Conservation (phyloP, 2,888 invertebrate genomes). For the Ornithoptera priamus region DNA sequence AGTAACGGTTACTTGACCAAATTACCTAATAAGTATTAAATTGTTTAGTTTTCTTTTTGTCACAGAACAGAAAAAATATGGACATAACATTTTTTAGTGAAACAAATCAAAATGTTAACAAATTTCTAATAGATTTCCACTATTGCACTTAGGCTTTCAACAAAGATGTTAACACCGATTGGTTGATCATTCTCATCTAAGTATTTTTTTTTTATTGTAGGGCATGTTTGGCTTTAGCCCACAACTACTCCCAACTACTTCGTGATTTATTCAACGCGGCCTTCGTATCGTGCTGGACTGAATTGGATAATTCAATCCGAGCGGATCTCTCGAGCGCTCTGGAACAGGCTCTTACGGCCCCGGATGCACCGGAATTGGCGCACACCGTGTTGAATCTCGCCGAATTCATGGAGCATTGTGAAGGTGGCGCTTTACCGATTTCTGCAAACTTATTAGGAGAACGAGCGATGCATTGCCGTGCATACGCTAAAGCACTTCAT, state of each 20-base stretch:
- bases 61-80: no score
- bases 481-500: constrained; percentile 83
- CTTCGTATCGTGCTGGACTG: constrained; percentile 99
- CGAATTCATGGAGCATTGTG: constrained; percentile 99
- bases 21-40: no score
- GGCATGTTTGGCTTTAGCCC: constrained; percentile 94
- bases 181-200: neutral
- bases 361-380: constrained; percentile 96
- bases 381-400: constrained; percentile 98
- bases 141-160: no score
- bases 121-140: no score
- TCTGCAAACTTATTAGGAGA: constrained; percentile 93
- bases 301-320: constrained; percentile 89
- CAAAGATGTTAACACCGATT: no score
- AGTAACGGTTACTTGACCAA: no score
- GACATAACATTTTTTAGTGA: no score
- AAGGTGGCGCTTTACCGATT: constrained; percentile 95
- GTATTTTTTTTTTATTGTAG: constrained; percentile 56
- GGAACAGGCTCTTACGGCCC: constrained; percentile 93
- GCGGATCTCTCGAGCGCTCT: constrained; percentile 92
- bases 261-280: constrained; percentile 99
- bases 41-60: no score
- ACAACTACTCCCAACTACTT: constrained; percentile 96
- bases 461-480: constrained; percentile 95
- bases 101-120: no score